Evolutionary conservation across 2,113 vertebrate species (phyloP).

Genomic region (Origma solitaria): DNA sequence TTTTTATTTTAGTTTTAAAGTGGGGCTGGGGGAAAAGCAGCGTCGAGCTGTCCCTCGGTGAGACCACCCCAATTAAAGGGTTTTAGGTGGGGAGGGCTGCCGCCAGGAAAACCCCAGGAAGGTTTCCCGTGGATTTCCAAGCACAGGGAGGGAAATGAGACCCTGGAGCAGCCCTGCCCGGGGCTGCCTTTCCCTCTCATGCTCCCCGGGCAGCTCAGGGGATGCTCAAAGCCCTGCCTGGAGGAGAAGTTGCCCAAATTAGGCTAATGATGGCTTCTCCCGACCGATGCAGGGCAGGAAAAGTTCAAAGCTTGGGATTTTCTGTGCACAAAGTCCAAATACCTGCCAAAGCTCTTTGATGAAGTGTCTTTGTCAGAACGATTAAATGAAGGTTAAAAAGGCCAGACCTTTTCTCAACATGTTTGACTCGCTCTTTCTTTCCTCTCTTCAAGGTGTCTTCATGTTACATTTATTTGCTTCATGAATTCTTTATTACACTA

Average conservation of each 20-base stretch:
- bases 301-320: slow-evolving; percentile 31
- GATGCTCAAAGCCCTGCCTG: neutral
- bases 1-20: rapidly evolving
- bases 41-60: rapidly evolving
- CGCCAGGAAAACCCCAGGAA: rapidly evolving
- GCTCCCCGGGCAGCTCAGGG: neutral
- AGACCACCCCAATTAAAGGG: rapidly evolving
- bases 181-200: neutral
- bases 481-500: slow-evolving; percentile 78
- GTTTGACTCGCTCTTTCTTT: slow-evolving; percentile 61
- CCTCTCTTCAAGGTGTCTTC: slow-evolving; percentile 69
- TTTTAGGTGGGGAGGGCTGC: rapidly evolving
- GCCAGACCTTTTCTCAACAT: slow-evolving; percentile 49
- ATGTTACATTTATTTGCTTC: slow-evolving; percentile 66
- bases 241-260: neutral
- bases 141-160: rapidly evolving
- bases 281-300: neutral
- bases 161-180: neutral
- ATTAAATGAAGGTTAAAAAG: slow-evolving; percentile 62
- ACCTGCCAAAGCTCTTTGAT: slow-evolving; percentile 38
- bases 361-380: slow-evolving; percentile 59
- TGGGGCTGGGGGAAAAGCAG: rapidly evolving
- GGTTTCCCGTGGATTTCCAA: neutral
- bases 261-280: slow-evolving; percentile 12
- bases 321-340: neutral